These are phyloP conservation scores for Leucosticte australis DNA, from an alignment of 2,113 vertebrate species.

Conservation along the genomic window DNA sequence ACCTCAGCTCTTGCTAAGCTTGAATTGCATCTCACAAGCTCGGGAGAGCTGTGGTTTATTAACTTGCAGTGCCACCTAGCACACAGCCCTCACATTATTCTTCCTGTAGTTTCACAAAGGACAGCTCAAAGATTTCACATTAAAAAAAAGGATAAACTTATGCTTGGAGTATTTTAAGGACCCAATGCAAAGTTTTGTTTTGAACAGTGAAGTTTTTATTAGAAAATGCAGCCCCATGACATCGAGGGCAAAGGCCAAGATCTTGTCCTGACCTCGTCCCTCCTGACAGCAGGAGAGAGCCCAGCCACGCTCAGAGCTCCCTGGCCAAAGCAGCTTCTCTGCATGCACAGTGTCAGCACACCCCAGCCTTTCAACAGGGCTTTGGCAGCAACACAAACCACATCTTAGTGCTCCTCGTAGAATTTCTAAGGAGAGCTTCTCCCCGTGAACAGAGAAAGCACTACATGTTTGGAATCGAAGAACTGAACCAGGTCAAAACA, in stretches of 20 bases:
- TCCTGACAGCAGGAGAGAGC: not conserved
- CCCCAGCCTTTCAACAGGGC: not conserved
- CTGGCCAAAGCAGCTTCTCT: not conserved
- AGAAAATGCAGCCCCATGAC: not conserved
- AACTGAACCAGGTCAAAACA: not conserved
- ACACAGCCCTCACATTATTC: not conserved
- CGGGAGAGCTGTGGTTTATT: not conserved
- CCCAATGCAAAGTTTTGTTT: not conserved
- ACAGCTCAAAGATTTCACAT: not conserved
- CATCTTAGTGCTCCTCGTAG: not conserved
- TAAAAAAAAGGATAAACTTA: not conserved
- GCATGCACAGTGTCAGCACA: not conserved
- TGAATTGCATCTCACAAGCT: not conserved
- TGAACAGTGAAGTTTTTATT: not conserved
- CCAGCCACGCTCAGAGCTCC: not conserved
- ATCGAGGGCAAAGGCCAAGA: rapidly evolving
- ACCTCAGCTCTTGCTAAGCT: not conserved
- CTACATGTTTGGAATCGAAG: not conserved
- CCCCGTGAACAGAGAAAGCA: not conserved
- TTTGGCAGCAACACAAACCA: not conserved
- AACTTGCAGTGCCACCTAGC: conserved; percentile 68
- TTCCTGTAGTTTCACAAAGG: not conserved
- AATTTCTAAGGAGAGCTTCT: not conserved
- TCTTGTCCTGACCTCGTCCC: not conserved
- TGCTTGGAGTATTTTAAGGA: not conserved